These are phyloP conservation scores for Butorides virescens DNA, from an alignment of 2,113 vertebrate species.

Conservation along the genomic window DNA sequence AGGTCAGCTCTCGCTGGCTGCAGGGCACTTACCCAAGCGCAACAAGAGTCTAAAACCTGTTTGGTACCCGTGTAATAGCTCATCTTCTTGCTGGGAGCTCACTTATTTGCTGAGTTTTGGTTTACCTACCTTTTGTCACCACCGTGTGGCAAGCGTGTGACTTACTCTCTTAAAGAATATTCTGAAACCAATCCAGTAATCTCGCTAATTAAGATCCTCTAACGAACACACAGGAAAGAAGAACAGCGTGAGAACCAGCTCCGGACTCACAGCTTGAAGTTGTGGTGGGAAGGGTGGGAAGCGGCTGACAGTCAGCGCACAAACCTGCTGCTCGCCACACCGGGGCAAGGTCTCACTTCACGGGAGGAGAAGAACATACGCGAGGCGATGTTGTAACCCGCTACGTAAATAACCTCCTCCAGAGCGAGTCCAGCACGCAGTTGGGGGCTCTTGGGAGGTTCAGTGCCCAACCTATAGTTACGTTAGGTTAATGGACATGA, in stretches of 20 bases:
- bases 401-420: not conserved
- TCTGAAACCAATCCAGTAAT: not conserved
- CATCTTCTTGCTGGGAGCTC: not conserved
- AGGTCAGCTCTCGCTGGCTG: not conserved
- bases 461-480: not conserved
- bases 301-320: not conserved
- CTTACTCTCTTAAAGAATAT: not conserved
- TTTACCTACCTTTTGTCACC: not conserved
- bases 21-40: not conserved
- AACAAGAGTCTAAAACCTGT: not conserved
- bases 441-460: not conserved
- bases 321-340: not conserved
- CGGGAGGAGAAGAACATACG: accelerated
- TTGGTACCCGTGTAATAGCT: not conserved
- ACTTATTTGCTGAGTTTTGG: not conserved
- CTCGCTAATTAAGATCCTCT: not conserved
- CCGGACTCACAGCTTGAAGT: not conserved
- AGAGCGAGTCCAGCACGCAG: not conserved
- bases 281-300: not conserved
- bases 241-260: not conserved
- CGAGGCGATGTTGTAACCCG: not conserved
- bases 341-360: not conserved
- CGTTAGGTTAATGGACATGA: not conserved
- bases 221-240: not conserved
- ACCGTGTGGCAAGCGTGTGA: not conserved